Base-by-base conservation (phyloP, 2,797 vertebrate species). In the Sebastes trivittatus region DNA sequence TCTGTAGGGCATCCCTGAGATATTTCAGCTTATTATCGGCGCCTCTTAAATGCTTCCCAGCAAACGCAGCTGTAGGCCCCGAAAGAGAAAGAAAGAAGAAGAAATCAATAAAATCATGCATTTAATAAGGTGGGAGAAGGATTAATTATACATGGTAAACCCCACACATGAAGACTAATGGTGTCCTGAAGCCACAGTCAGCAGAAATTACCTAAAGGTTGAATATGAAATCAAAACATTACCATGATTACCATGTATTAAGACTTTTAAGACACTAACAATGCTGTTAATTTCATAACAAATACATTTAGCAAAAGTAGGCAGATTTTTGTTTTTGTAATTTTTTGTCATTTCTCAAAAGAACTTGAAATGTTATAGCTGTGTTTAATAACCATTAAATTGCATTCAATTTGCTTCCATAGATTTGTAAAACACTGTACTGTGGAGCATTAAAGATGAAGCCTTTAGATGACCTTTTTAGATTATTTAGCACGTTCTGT, bases 91-190 rank as follows among this genome's bases (percentile, higher is more conserved):
- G 74, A 85, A 75, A 85, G 13, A 30, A 82, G 78, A 84, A 76
- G 77, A 83, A 93, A 94, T 95, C 93, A 88, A 93, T 95, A 84
- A 91, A 90, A 89, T 82, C 63, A 58, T 82, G 90, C 80, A 77
- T 91, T 84, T 93, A 93, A 94, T 94, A 90, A 91, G 88, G 90
- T 81, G 85, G 80, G 80, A 75, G 82, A 66, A 61, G 85, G 77
- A 93, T 94, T 90, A 93, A 95, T 94, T 91, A 92, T 91, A 78
- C 66, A 91, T 69, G 75, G 42, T 90, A 84, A 88, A 85, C 54
- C 69, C 60, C 66, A 69, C 38, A 32, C 13, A 4, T 75, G 74
- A 55, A 80, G 58, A 62, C 66, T 77, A 83, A 85, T 77, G 63
- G 73, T 81, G 67, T 86, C 72, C 81, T 82, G 69, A n/a, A 85